A percentile compares a stretch with the other conserved stretches of the same genome.
phyloP scores from a whole-genome alignment of 2,888 invertebrate species.

The Escarpia spicata region DNA sequence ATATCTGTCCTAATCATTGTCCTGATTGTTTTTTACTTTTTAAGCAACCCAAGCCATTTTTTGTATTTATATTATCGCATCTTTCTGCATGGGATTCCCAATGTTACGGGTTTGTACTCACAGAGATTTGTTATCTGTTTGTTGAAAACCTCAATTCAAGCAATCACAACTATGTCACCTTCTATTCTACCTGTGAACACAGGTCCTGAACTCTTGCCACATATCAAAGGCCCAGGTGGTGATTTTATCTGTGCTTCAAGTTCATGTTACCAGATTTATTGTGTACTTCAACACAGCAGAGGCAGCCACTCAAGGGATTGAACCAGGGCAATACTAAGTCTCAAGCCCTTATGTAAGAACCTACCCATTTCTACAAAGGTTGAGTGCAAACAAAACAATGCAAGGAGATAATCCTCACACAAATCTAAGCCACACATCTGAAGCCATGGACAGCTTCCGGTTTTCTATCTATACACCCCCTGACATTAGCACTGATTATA shows the following conservation, averaged over 20 bases:
- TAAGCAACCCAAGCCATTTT: neutral
- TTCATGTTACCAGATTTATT: neutral
- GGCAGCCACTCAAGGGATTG: neutral
- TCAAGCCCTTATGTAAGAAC: neutral
- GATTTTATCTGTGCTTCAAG: neutral
- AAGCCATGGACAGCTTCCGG: neutral
- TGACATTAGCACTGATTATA: neutral
- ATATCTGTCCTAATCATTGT: neutral
- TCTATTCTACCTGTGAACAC: neutral
- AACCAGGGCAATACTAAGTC: neutral
- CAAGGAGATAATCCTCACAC: constrained; percentile 9
- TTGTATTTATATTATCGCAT: neutral
- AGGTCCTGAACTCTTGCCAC: neutral
- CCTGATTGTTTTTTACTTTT: neutral
- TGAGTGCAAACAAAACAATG: neutral
- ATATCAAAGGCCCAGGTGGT: neutral
- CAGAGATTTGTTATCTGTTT: neutral
- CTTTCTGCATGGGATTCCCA: neutral
- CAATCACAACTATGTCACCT: neutral
- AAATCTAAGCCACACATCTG: neutral
- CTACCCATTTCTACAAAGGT: neutral
- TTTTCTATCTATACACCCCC: neutral
- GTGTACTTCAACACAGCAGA: neutral
- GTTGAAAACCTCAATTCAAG: neutral
- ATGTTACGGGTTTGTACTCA: neutral